Percentiles rank a stretch among this genome's conserved stretches.
phyloP scores from a whole-genome alignment of 1,140 invertebrate genomes.

The Teleopsis dalmanni region DNA sequence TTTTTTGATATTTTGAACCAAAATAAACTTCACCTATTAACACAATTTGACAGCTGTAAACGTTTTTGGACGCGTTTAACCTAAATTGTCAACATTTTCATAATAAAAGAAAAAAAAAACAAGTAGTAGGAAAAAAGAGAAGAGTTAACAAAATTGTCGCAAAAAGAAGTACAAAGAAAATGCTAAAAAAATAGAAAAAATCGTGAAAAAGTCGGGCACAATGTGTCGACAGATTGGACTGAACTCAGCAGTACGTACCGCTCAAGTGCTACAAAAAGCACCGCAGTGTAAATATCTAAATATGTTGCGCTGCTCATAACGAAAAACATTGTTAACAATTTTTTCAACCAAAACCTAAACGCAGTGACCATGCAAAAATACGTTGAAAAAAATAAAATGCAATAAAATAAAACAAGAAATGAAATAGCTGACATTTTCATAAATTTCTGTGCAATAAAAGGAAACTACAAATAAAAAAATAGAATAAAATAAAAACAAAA shows the following conservation, averaged over 20 bases:
- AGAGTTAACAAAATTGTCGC: not conserved
- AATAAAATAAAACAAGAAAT: too few species aligned
- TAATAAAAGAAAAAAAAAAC: not conserved
- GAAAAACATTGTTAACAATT: too few species aligned
- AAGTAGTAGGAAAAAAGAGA: not conserved
- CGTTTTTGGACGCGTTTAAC: conserved; percentile 1
- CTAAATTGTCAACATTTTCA: not conserved
- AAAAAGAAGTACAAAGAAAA: not conserved
- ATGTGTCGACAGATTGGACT: too few species aligned
- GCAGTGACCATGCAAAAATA: too few species aligned
- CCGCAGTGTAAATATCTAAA: too few species aligned
- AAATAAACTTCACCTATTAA: conserved; percentile 11
- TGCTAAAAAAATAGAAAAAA: not conserved
- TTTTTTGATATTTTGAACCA: too few species aligned
- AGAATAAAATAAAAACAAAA: not conserved
- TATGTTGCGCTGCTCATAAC: too few species aligned
- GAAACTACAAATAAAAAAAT: not conserved
- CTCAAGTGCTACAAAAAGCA: too few species aligned
- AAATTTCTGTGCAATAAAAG: not conserved
- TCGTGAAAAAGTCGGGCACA: not conserved
- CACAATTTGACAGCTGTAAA: conserved; percentile 4
- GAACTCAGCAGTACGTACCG: too few species aligned
- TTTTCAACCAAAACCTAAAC: too few species aligned
- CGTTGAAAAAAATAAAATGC: too few species aligned
- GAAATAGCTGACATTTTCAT: too few species aligned